Evolutionary conservation across 2,888 invertebrate genomes (phyloP).

Genomic region (Venusia cambrica): DNA sequence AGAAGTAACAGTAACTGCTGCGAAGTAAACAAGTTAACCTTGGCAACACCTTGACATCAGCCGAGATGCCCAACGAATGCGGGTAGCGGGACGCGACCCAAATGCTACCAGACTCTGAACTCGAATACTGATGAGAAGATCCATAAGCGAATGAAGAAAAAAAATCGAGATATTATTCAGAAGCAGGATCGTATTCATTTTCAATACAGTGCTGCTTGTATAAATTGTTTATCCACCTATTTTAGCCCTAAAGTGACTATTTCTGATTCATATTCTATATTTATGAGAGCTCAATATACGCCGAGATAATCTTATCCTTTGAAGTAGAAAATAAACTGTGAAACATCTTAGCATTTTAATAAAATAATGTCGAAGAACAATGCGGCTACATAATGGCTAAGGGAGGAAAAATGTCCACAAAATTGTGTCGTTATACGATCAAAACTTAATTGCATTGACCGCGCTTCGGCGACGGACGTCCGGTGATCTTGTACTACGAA

Average conservation of each 20-base stretch:
- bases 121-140: slow-evolving; percentile 48
- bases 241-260: slow-evolving; percentile 24
- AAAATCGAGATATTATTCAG: slow-evolving; percentile 32
- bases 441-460: slow-evolving; percentile 76
- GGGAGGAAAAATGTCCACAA: slow-evolving; percentile 49
- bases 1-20: slow-evolving; percentile 41
- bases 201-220: slow-evolving; percentile 19
- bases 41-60: slow-evolving; percentile 48
- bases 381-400: slow-evolving; percentile 23
- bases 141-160: slow-evolving; percentile 32
- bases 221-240: slow-evolving; percentile 29
- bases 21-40: slow-evolving; percentile 67
- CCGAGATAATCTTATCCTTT: slow-evolving; percentile 13
- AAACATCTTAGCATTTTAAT: slow-evolving; percentile 13
- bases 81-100: slow-evolving; percentile 35
- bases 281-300: slow-evolving; percentile 23
- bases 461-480: slow-evolving; percentile 61
- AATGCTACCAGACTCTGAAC: slow-evolving; percentile 38
- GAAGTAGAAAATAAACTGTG: slow-evolving; percentile 3
- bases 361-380: slow-evolving; percentile 21
- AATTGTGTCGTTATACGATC: slow-evolving; percentile 72
- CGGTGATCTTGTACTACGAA: slow-evolving; percentile 62
- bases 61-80: slow-evolving; percentile 30
- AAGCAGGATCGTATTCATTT: slow-evolving; percentile 23
- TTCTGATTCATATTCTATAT: slow-evolving; percentile 28